Conservation (phyloP, 2,113 vertebrate genomes). For the Tichodroma muraria region DNA sequence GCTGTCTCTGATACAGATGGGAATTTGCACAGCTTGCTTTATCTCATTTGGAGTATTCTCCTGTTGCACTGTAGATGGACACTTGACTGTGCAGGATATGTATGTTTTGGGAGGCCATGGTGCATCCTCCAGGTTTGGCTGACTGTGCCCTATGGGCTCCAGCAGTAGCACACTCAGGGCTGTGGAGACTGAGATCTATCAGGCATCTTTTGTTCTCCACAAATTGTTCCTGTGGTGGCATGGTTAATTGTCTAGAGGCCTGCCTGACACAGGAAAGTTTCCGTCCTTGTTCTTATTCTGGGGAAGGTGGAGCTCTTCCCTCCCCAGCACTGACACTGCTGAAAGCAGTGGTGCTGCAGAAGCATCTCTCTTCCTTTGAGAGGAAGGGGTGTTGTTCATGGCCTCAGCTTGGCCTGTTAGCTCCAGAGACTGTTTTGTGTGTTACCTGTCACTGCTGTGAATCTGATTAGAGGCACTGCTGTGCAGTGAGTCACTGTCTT, state of each 20-base stretch:
- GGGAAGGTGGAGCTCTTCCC: not conserved
- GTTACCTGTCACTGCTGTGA: not conserved
- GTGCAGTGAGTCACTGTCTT: not conserved
- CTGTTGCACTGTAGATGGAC: not conserved
- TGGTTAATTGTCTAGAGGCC: not conserved
- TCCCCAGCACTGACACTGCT: not conserved
- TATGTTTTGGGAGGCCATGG: not conserved
- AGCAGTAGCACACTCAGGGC: not conserved
- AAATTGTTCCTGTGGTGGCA: not conserved
- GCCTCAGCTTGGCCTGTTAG: not conserved
- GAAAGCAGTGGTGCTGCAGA: not conserved
- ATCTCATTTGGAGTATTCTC: not conserved
- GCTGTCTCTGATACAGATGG: not conserved
- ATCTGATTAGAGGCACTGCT: not conserved
- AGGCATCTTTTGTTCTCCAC: not conserved
- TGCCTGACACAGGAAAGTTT: not conserved
- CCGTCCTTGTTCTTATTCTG: not conserved
- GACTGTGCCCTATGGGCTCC: not conserved
- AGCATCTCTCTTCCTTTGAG: not conserved
- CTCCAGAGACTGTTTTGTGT: not conserved
- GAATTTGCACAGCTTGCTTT: not conserved
- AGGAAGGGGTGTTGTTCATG: not conserved
- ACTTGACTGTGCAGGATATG: not conserved
- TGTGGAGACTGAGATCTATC: not conserved
- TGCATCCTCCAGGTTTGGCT: not conserved